Evolutionary conservation across 2,113 vertebrate species (phyloP).

Genomic region (Promerops cafer): DNA sequence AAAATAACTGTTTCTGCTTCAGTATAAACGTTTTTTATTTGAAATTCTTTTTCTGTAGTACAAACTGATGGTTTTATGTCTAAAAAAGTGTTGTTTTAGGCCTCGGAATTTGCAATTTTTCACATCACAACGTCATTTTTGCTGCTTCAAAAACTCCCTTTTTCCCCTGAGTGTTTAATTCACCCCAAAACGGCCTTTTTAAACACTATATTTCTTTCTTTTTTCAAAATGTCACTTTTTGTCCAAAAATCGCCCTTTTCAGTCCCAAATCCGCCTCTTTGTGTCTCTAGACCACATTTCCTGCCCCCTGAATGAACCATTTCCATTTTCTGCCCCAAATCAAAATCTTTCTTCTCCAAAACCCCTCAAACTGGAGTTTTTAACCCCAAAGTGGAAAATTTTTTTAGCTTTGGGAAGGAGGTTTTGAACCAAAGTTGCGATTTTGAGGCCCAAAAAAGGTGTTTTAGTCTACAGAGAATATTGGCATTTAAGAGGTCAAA

Average conservation of each 20-base stretch:
- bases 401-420: accelerated
- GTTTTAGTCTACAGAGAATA: accelerated
- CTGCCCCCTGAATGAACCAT: neutral
- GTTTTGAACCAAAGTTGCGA: accelerated
- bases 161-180: accelerated
- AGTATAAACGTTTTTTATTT: accelerated
- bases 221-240: accelerated
- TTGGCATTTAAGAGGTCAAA: accelerated
- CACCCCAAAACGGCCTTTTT: accelerated
- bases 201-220: accelerated
- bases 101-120: accelerated
- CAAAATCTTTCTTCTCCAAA: accelerated
- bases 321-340: neutral
- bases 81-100: accelerated
- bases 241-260: accelerated
- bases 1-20: accelerated
- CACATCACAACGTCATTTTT: accelerated
- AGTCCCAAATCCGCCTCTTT: accelerated
- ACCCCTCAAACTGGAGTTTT: accelerated
- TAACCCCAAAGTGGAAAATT: accelerated
- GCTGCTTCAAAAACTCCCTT: accelerated
- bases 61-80: accelerated
- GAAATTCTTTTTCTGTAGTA: accelerated
- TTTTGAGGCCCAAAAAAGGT: accelerated
- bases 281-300: neutral